Evolutionary conservation across 2,797 vertebrate species (phyloP), one percentile per base, ranked within the genome.

Genomic region (Artibeus lituratus): DNA sequence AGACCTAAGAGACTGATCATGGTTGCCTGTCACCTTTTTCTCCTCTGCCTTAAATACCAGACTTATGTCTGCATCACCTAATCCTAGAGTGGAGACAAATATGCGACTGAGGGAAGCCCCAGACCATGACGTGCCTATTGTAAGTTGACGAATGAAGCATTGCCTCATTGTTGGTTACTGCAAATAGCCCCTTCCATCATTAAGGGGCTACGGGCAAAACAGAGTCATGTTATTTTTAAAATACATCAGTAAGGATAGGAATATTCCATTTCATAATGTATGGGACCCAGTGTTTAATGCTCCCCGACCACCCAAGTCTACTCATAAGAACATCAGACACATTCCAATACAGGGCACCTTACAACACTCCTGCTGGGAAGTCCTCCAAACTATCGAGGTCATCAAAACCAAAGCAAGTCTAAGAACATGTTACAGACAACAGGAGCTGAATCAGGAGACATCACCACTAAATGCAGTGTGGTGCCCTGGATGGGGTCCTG

Each of bases 61-160:
- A 84, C 72, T 37, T 69, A 42, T 16, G 11, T 16, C 0, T 12
- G 0, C 26, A 26, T 18, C 26, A 24, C 32, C 55, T 29, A 15
- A 42, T 67, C 21, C 11, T 12, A 69, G 35, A 42, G 5, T 29
- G 7, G 39, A 84, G 35, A 53, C 2, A 69, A 44, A 73, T 29
- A 44, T 8, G 0, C 9, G 1, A 7, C 9, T 6, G n/a, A 5
- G 14, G 2, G 37, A 80, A 18, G 2, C 7, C 19, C 16, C 5
- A 22, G 49, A 16, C n/a, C 55, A 47, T 35, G 29, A 29, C 7
- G 72, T 10, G 59, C 5, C 39, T 3, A 24, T 11, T 2, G 0
- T 11, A 55, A 9, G 9, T 11, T 74, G 51, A 42, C 12, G 44
- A 62, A 47, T 73, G 19, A 55, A 35, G 10, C 11, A 4, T 47